Evolutionary conservation across 2,888 invertebrate genomes (phyloP).

Genomic region (Blomia tropicalis): DNA sequence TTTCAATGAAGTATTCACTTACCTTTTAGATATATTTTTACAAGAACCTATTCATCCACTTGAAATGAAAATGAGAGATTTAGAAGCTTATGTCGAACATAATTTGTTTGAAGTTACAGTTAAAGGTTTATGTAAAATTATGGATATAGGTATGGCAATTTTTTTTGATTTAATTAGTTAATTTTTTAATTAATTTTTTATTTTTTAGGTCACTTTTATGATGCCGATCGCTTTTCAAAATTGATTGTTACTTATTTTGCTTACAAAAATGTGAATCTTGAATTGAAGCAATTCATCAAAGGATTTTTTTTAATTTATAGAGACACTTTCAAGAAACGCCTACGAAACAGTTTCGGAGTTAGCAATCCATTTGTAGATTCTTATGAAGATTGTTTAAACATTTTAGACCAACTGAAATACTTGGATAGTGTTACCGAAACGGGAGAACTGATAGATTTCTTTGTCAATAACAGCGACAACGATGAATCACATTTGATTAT

Average conservation of each 20-base stretch:
- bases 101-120: neutral
- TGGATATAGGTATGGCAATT: neutral
- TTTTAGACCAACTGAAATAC: neutral
- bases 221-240: neutral
- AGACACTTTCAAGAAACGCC: neutral
- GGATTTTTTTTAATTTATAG: neutral
- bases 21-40: neutral
- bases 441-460: neutral
- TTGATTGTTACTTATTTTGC: neutral
- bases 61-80: neutral
- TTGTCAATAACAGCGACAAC: neutral
- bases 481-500: neutral
- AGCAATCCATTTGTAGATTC: neutral
- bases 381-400: neutral
- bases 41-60: neutral
- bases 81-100: neutral
- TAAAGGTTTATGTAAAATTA: slow-evolving; percentile 1
- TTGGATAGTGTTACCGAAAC: neutral
- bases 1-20: neutral
- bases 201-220: neutral
- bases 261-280: neutral
- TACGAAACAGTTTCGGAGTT: neutral
- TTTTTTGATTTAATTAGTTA: neutral
- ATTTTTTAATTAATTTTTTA: neutral
- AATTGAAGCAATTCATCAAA: neutral